Evolutionary conservation across 2,888 invertebrate species (phyloP), one percentile per base, ranked within the genome.

Genomic region (Siphonodentalium dalli): DNA sequence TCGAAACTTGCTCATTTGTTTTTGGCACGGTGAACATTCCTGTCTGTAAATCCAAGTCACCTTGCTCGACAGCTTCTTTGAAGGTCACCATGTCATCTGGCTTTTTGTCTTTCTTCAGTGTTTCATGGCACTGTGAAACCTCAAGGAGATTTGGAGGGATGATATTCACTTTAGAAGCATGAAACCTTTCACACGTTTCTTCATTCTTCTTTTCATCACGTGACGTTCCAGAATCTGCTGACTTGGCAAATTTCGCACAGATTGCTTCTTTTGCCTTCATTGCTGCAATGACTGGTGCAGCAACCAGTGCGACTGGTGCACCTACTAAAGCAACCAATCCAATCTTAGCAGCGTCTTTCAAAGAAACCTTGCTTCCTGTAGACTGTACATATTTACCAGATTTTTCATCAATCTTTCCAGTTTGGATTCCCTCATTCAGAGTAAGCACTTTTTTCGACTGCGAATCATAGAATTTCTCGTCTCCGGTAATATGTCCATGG

Each of bases 321-420:
- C 91, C 92, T 39, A 92, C 87, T 27, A 96, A 86, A 23, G 93
- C 93, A 60, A 96, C 83, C 1, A 93, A 84, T 1, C 78, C 78
- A 37, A 72, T 58, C 54, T 72, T 72, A n/a, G 74, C 74, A 34
- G 96, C 97, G 82, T 93, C 89, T 50, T 88, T 71, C 45, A 79
- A 40, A 8, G 88, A 86, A 79, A 89, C 85, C 81, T 90, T 90
- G 78, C 87, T 87, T 70, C 89, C 90, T 51, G 87, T 88, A 68
- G 85, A 86, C 34, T 90, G 87, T 84, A 91, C 90, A 21, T 91
- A 69, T 46, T 70, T 69, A 20, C 89, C 90, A 0, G 92, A 92
- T 63, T 87, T 86, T 60, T 86, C 83, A 59, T 76, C 75, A 51
- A 76, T 70, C 41, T 90, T 78, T 55, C 90, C 91, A 45, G 85